These are phyloP conservation scores for Anthopleura sola DNA, from an alignment of 64 coral and sea anemone species.

Conservation along the genomic window DNA sequence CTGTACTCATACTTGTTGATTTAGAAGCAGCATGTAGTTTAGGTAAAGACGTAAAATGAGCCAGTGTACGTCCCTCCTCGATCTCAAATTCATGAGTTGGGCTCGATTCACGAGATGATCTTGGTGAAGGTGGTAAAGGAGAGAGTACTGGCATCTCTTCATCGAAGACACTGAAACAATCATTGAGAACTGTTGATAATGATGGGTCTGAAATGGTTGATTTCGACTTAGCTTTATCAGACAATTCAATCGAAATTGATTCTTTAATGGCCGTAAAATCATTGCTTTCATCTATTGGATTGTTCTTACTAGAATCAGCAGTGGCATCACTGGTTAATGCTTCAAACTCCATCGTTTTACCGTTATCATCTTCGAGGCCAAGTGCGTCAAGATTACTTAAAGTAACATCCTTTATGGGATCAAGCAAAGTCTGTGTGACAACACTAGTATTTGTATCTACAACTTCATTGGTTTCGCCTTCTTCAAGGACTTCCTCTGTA, in stretches of 20 bases:
- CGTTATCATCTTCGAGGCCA: not conserved
- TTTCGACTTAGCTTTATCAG: not conserved
- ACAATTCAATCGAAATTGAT: no score
- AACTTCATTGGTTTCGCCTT: not conserved
- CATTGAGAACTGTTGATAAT: not conserved
- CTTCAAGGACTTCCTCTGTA: not conserved
- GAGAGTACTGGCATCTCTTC: conserved; percentile 19
- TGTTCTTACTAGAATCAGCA: not conserved
- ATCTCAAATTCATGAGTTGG: not conserved
- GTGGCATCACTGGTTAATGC: not conserved
- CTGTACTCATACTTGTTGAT: not conserved
- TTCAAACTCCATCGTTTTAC: not conserved
- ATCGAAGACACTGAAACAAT: not conserved
- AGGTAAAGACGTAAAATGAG: conserved; percentile 12
- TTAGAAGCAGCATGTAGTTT: not conserved
- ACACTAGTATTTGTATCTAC: not conserved
- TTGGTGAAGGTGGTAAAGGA: conserved; percentile 31
- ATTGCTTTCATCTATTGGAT: not conserved
- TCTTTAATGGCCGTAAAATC: not conserved
- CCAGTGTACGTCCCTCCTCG: not conserved
- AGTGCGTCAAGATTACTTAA: no score
- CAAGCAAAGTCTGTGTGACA: no score
- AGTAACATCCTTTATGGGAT: not conserved
- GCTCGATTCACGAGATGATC: conserved; percentile 22
- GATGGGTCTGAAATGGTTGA: not conserved